Percentiles rank a stretch among this genome's conserved stretches.
phyloP scores from a whole-genome alignment of 2,113 vertebrate species.

The Brachirus orientalis region DNA sequence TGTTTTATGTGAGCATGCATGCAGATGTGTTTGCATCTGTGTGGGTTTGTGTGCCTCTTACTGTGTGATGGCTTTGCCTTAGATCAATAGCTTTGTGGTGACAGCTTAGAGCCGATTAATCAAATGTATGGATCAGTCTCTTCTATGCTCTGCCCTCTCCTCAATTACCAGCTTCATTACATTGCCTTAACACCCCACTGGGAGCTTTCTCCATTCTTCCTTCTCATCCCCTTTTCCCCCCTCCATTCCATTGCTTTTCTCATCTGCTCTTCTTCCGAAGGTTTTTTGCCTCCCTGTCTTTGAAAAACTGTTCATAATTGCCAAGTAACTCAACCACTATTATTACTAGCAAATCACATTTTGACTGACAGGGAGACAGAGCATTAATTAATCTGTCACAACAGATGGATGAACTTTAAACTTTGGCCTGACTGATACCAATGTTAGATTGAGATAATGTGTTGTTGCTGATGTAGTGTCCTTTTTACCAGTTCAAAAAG shows the following conservation, averaged over 20 bases:
- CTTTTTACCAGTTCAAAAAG: too few relatives aligned
- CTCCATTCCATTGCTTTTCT: slow-evolving; percentile 3
- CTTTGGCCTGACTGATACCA: slow-evolving; percentile 7
- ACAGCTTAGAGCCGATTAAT: slow-evolving; percentile 82
- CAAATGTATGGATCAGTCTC: slow-evolving; percentile 77
- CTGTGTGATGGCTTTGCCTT: slow-evolving; percentile 60
- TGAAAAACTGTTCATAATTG: slow-evolving; percentile 12
- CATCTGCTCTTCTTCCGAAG: slow-evolving; percentile 18
- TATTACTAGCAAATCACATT: slow-evolving; percentile 9
- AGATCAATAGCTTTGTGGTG: slow-evolving; percentile 78
- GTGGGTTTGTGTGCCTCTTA: slow-evolving; percentile 18
- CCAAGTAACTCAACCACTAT: slow-evolving; percentile 4
- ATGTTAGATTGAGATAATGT: too few relatives aligned
- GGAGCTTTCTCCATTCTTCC: slow-evolving; percentile 62
- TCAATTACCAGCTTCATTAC: slow-evolving; percentile 82
- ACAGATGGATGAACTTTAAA: slow-evolving; percentile 10
- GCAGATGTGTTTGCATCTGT: slow-evolving; percentile 23
- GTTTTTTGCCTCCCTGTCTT: too few relatives aligned
- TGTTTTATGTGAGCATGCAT: slow-evolving; percentile 1
- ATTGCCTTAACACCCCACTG: slow-evolving; percentile 77
- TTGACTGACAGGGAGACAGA: slow-evolving; percentile 10
- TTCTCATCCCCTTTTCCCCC: slow-evolving; percentile 34
- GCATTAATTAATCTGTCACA: slow-evolving; percentile 12
- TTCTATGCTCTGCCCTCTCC: slow-evolving; percentile 72
- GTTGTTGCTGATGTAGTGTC: background rate